These are phyloP conservation scores for Morpho achilles DNA, from an alignment of 2,888 invertebrate genomes.

Conservation along the genomic window DNA sequence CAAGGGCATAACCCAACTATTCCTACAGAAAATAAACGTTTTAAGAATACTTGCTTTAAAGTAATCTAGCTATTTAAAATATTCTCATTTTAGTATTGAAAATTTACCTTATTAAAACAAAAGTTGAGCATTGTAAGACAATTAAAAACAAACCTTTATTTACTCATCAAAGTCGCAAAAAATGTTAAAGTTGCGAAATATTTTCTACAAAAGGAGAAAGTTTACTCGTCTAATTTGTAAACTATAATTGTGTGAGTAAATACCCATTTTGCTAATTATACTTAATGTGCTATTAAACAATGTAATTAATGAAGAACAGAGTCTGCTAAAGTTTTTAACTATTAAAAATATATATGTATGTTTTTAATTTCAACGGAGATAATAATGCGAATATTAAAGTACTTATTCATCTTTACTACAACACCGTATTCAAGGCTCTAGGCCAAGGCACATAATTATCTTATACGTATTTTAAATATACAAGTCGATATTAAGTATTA, in stretches of 20 bases:
- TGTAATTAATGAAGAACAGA: background rate
- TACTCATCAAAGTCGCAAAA: too few relatives aligned
- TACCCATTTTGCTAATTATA: slow-evolving; percentile 5
- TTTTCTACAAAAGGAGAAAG: background rate
- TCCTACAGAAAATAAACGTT: too few relatives aligned
- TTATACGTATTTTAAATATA: too few relatives aligned
- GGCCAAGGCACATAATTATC: slow-evolving; percentile 17
- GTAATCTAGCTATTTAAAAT: too few relatives aligned
- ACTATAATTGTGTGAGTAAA: background rate
- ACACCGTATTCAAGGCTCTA: slow-evolving; percentile 24
- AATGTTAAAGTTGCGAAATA: background rate
- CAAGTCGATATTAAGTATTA: too few relatives aligned
- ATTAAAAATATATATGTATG: background rate
- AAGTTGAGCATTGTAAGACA: too few relatives aligned
- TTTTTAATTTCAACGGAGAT: slow-evolving; percentile 1
- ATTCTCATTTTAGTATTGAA: too few relatives aligned
- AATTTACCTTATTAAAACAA: too few relatives aligned
- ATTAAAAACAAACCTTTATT: too few relatives aligned
- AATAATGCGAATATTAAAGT: slow-evolving; percentile 4
- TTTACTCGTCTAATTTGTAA: background rate
- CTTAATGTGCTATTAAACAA: background rate
- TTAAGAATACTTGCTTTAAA: too few relatives aligned
- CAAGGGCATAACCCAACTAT: too few relatives aligned
- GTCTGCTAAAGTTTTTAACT: background rate
- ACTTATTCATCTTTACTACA: slow-evolving; percentile 16